These are phyloP conservation scores for Ypsolopha scabrella DNA, from an alignment of 2,888 invertebrate genomes.

Conservation along the genomic window DNA sequence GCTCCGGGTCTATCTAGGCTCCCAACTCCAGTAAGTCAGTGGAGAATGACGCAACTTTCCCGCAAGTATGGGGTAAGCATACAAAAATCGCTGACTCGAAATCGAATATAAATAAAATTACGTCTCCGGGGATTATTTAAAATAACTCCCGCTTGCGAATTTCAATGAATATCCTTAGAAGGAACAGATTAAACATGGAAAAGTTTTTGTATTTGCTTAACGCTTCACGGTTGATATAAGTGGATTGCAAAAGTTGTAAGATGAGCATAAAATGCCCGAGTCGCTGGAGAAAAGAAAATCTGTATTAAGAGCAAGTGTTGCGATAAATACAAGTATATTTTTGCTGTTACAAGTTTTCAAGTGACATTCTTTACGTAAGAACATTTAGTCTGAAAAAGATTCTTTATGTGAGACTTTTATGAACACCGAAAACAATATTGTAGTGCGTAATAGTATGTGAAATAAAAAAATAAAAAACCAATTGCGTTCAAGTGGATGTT, in stretches of 20 bases:
- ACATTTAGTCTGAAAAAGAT: slow-evolving; percentile 10
- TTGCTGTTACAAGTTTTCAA: slow-evolving; percentile 40
- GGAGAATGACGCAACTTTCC: neutral
- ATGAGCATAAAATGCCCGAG: slow-evolving; percentile 63
- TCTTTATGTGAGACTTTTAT: slow-evolving; percentile 1
- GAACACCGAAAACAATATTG: neutral
- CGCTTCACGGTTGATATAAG: slow-evolving; percentile 67
- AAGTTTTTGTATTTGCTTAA: slow-evolving; percentile 68
- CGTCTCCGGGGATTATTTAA: slow-evolving; percentile 49
- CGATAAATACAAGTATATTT: slow-evolving; percentile 52
- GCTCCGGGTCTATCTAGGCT: too few species aligned
- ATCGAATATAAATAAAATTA: slow-evolving; percentile 23
- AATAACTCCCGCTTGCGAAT: slow-evolving; percentile 44
- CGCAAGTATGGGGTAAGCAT: neutral
- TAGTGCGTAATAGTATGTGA: neutral
- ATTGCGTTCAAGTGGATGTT: too few species aligned
- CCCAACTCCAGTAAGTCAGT: neutral
- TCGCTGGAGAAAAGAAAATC: slow-evolving; percentile 45
- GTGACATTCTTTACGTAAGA: slow-evolving; percentile 28
- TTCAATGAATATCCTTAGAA: slow-evolving; percentile 65
- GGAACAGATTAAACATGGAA: slow-evolving; percentile 60
- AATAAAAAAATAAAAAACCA: too few species aligned
- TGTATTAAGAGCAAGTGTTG: slow-evolving; percentile 50
- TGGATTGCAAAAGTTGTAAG: slow-evolving; percentile 67
- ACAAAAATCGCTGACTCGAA: slow-evolving; percentile 4